Base-by-base conservation (phyloP, 2,113 vertebrate genomes). In the Ageneiosus marmoratus region DNA sequence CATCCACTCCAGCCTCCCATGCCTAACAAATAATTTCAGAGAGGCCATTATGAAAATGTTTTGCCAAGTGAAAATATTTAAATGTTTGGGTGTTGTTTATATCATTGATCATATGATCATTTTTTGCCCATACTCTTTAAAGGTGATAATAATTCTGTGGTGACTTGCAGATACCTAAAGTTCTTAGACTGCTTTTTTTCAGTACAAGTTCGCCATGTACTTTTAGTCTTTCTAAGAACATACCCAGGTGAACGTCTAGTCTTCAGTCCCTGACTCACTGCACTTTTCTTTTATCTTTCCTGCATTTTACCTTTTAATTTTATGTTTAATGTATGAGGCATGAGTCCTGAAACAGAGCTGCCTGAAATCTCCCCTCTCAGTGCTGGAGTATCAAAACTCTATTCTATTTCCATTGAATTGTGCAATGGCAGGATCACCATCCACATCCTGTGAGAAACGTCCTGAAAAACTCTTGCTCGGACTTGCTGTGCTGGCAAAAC, bases 321-420 rank as follows among this genome's bases (percentile, higher is more conserved):
- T 41, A 83, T 83, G 73, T 76, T 77, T 83, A 77, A 83, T 83
- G 60, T 55, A 83, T 83, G 60, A 83, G 73, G 58, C 29, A 16
- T 83, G 78, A 32, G 53, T 37, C 37, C 51, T n/a, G 63, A 34
- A 50, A 22, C 74, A 53, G 29, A 41, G 63, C 34, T 15, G 46
- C 72, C 51, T 37, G 60, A 46, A 24, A n/a, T 41, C 65, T 80
- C n/a, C 32, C 55, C 80, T 80, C 34, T 29, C 56, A 27, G 65
- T 24, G 46, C 46, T 67, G 48, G 37, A 48, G 44, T 89, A 16
- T 80, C 50, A 67, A 79, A 87, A 86, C 76, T 79, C 79, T 88
- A 87, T 86, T 77, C 87, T 81, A 58, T 85, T 87, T 63, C 86
- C 91, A 92, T 93, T 91, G 91, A 88, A 90, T 80, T 74, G 72